Base-by-base conservation (phyloP, 2,797 vertebrate species). In the Pipistrellus pipistrellus region DNA sequence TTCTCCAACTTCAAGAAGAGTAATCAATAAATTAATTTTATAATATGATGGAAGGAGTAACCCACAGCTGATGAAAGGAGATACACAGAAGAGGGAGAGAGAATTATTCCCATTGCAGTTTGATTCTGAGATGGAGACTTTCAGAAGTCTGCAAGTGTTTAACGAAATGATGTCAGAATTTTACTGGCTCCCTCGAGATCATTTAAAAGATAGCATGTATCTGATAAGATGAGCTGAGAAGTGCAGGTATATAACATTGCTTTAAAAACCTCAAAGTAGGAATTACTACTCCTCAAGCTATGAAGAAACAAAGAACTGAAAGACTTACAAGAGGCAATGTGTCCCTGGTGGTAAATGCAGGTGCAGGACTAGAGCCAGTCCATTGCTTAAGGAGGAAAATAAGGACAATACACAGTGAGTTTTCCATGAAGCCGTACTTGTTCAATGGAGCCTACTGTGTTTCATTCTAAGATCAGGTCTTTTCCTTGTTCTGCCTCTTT, bases 401-500 rank as follows among this genome's bases (percentile, higher is more conserved):
- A 55, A 85, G 21, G 15, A 5, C 44, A 85, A 17, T 23, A 15
- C 17, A 38, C 51, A 44, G 57, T 4, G 44, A 78, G n/a, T 90
- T 89, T 85, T 78, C 77, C 35, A 13, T 11, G 73, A 71, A 62
- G 41, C 32, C 18, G 0, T 51, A 35, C 57, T 64, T 41, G 32
- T 62, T 86, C 71, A 92, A 0, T 15, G 46, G 32, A 48, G 21
- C 13, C n/a, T 73, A 51, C 38, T 66, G 2, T 89, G 51, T 88
- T 91, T 88, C 30, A 68, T 64, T 48, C 55, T 89, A 68, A 81
- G 64, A 85, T 78, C 81, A 94, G 35, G 35, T 95, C 38, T 90
- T 48, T 35, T 35, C 30, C 23, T 88, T 57, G 35, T 81, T 41
- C 55, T 91, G 35, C 30, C 17, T 95, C 80, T 69, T 90, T 91